phyloP scores from a whole-genome alignment of 2,113 vertebrate genomes.

The Callospermophilus lateralis region DNA sequence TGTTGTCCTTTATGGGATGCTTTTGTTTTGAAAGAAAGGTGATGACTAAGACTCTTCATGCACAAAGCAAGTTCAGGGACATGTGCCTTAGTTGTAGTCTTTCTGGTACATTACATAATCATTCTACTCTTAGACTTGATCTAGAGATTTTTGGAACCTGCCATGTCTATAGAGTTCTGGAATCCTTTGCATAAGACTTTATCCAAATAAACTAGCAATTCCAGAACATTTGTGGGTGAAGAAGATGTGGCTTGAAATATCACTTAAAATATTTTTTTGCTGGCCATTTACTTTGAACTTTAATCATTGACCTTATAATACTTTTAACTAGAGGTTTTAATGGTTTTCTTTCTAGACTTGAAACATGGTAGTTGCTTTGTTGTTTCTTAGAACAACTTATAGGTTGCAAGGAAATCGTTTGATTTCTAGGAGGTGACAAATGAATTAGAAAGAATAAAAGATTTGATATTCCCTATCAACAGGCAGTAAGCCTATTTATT shows the following conservation, averaged over 20 bases:
- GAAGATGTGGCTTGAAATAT: not conserved
- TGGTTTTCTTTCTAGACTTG: not conserved
- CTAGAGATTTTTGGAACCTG: conserved; percentile 1
- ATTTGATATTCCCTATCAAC: not conserved
- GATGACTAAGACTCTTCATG: not conserved
- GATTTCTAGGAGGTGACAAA: conserved; percentile 14
- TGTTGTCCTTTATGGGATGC: conserved; percentile 52
- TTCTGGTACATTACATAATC: not conserved
- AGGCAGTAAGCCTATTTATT: not conserved
- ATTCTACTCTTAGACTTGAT: not conserved
- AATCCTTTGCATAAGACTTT: not conserved
- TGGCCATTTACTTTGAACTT: conserved; percentile 5
- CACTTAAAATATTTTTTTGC: conserved; percentile 57
- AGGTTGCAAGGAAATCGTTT: conserved; percentile 23
- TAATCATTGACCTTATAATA: not conserved
- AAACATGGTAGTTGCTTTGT: not conserved
- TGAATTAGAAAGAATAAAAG: conserved; percentile 22
- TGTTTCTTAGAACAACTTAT: conserved; percentile 46
- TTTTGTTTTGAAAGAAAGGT: conserved; percentile 50
- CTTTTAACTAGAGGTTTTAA: not conserved
- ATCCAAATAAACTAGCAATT: conserved; percentile 42
- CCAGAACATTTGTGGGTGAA: conserved; percentile 15
- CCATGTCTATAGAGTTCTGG: conserved; percentile 13
- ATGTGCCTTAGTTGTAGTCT: not conserved
- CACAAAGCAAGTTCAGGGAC: not conserved